Evolutionary conservation across 2,113 vertebrate genomes (phyloP), one percentile per base, ranked within the genome.

Genomic region (Cyanoramphus novaezelandiae): DNA sequence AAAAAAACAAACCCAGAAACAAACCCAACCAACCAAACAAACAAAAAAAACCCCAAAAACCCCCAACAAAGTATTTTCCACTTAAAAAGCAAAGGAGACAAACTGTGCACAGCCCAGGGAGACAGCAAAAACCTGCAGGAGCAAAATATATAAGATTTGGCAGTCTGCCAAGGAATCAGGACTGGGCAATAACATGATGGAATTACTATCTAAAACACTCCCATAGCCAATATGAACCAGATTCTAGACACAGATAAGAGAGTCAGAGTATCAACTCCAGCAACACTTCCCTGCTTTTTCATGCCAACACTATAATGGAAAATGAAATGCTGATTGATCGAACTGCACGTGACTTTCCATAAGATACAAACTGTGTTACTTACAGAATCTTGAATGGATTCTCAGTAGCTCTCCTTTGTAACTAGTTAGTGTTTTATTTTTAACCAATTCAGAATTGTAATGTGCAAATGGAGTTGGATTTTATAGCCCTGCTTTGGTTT

Each of bases 271-370:
- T 90, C 47, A 81, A 86, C 52, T 78, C 86, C 72, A 83, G 81
- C 91, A 95, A 87, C 50, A 50, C 14, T 75, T 65, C 55, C 46
- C 52, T 83, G 62, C 64, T 90, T 92, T 87, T 59, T 67, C 92
- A 88, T 89, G 82, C 90, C 82, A 95, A 52, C 21, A 52, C 57
- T 10, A n/a, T 35, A 94, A 95, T 52, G 50, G 83, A 75, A 95
- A 94, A 96, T 39, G 86, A 91, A 96, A 60, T 68, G 63, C 0
- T 71, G 82, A 94, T 53, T 78, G 65, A 86, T 37, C 53, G 44
- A 88, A 70, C 25, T 65, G 82, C 79, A 64, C 39, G 10, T 7
- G 60, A 55, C 46, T 68, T 75, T 55, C 70, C 59, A 53, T 37
- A 50, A 88, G n/a, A 87, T 39, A 68, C 27, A 16, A 72, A 88